Conservation (phyloP, 1,140 invertebrate genomes). For the Galendromus occidentalis region DNA sequence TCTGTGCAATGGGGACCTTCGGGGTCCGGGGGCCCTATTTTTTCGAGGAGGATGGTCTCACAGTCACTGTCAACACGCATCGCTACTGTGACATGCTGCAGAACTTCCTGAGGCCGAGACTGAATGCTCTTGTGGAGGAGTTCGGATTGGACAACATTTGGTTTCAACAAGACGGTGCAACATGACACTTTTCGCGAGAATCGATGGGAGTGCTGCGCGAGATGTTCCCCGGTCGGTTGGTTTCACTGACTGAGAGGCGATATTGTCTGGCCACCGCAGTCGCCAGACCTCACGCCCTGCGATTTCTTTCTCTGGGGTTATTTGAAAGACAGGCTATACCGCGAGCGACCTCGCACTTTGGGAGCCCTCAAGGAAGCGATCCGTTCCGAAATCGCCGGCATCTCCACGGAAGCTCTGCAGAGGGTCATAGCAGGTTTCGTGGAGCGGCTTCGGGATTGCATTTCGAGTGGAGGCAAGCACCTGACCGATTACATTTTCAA, state of each 20-base stretch:
- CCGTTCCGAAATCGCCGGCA: conserved; percentile 13
- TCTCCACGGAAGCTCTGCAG: conserved; percentile 13
- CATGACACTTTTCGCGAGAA: too few species aligned
- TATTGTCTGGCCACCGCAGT: conserved; percentile 16
- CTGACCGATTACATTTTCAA: too few species aligned
- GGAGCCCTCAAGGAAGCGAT: conserved; percentile 13
- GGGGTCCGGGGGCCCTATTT: conserved; percentile 14
- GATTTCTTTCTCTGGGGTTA: conserved; percentile 30
- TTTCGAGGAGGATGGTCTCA: conserved; percentile 15
- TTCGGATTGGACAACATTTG: too few species aligned
- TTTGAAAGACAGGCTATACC: conserved; percentile 24
- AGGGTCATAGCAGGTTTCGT: too few species aligned
- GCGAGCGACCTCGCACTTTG: conserved; percentile 9
- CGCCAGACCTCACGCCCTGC: conserved; percentile 26
- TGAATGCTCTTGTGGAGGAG: too few species aligned
- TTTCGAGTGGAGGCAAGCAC: too few species aligned
- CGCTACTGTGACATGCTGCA: not conserved
- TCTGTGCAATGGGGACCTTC: conserved; percentile 9
- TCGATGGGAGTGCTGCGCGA: too few species aligned
- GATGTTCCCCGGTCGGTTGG: too few species aligned
- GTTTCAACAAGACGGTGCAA: too few species aligned
- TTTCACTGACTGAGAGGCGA: too few species aligned
- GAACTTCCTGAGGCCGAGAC: too few species aligned
- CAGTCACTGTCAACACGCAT: conserved; percentile 11
- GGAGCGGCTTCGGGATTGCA: too few species aligned